phyloP scores from a whole-genome alignment of 2,888 invertebrate species.

The Colletes collaris region DNA sequence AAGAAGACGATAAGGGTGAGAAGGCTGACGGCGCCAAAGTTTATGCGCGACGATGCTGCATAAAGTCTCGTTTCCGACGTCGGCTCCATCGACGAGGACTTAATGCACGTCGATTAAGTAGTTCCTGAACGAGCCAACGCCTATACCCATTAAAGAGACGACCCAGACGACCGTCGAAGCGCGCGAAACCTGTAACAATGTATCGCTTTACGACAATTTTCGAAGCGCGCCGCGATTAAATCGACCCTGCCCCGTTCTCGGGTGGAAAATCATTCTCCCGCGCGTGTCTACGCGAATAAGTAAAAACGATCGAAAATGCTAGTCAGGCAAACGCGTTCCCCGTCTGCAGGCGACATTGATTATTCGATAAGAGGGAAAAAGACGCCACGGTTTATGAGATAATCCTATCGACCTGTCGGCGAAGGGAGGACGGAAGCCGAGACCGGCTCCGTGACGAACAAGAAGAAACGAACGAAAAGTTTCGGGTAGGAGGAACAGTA shows the following conservation, averaged over 20 bases:
- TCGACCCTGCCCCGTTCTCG: neutral
- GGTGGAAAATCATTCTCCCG: neutral
- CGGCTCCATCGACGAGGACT: conserved; percentile 34
- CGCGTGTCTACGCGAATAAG: neutral
- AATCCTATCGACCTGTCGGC: conserved; percentile 62
- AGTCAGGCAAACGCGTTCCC: conserved; percentile 58
- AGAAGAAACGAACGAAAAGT: conserved; percentile 34
- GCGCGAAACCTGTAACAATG: conserved; percentile 1
- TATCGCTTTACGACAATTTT: neutral
- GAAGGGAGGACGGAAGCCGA: conserved; percentile 12
- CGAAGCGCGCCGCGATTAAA: neutral
- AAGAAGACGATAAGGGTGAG: conserved; percentile 34
- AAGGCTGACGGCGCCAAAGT: conserved; percentile 43
- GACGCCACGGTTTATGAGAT: conserved; percentile 69
- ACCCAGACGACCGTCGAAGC: neutral
- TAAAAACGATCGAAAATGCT: conserved; percentile 55
- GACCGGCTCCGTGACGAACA: conserved; percentile 7
- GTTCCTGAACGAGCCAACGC: conserved; percentile 29
- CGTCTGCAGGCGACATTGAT: conserved; percentile 71
- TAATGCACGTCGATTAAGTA: conserved; percentile 46
- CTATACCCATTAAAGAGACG: conserved; percentile 22
- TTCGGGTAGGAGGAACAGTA: conserved; percentile 65
- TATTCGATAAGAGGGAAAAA: conserved; percentile 69
- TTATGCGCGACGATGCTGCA: conserved; percentile 30
- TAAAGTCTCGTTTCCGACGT: conserved; percentile 28